Conservation (phyloP, 2,797 vertebrate genomes). For the Astyanax mexicanus region DNA sequence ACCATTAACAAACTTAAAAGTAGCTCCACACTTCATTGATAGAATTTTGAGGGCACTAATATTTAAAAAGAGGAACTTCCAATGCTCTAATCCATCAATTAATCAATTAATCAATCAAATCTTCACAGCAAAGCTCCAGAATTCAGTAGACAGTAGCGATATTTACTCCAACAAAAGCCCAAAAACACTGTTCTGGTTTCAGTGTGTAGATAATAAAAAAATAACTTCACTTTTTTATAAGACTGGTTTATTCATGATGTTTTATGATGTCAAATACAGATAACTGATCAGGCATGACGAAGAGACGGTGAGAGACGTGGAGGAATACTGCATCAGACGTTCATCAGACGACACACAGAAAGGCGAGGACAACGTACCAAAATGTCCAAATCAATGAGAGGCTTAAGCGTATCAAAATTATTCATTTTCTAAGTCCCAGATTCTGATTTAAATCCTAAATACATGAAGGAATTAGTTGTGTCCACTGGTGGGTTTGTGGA, state of each 20-base stretch:
- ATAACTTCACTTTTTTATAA: conserved; percentile 52
- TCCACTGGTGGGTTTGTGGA: conserved; percentile 65
- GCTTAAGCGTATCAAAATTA: conserved; percentile 77
- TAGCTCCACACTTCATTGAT: too few relatives aligned
- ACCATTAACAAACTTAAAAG: too few relatives aligned
- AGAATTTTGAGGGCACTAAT: too few relatives aligned
- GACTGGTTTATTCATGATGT: conserved; percentile 60
- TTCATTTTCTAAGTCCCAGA: conserved; percentile 59
- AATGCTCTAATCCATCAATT: too few relatives aligned
- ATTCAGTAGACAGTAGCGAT: too few relatives aligned
- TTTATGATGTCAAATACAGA: conserved; percentile 35
- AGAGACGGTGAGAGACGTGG: conserved; percentile 79
- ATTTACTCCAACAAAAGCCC: too few relatives aligned
- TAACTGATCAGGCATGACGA: conserved; percentile 26
- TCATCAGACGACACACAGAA: conserved; percentile 77
- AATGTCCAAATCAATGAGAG: conserved; percentile 75
- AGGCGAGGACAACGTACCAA: conserved; percentile 83
- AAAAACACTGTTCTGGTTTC: too few relatives aligned
- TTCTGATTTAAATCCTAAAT: conserved; percentile 79
- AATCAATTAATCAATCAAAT: too few relatives aligned
- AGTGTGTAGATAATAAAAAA: too few relatives aligned
- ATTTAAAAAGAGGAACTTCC: too few relatives aligned
- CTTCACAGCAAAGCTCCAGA: too few relatives aligned
- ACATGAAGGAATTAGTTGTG: conserved; percentile 78
- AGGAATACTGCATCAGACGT: conserved; percentile 78